Base-by-base conservation (phyloP, 2,797 vertebrate genomes). In the Lagorchestes hirsutus region DNA sequence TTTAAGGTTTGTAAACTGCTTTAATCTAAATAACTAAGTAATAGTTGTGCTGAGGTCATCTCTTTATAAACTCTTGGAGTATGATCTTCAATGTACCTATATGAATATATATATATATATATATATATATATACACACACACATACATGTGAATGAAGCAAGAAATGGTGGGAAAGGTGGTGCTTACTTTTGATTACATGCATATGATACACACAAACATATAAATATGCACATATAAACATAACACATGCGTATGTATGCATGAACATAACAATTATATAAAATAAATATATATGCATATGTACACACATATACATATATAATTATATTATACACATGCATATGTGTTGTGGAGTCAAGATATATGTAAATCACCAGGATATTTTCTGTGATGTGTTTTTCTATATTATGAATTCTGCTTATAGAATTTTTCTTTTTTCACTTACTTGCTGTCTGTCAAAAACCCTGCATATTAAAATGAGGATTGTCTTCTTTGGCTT, bases 151-250 rank as follows among this genome's bases (percentile, higher is more conserved):
- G 62, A 67, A 13, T 91, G 91, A 2, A 90, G 56, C 5, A 0
- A 1, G 55, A 91, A 90, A 62, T 29, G 31, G 11, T 93, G 31
- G 55, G 40, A 95, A 67, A 93, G 94, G 4, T 90, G 0, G 28
- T 95, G 31, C 55, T 92, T 92, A 54, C 56, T 96, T 96, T 95
- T 94, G 82, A 87, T 82, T 92, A 22, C 22, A 55, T 95, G 54
- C 91, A 24, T 46, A 82, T 40, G 22, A 24, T 46, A 46, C 22
- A 82, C n/a, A 24, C 3, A 22, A 22, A 22, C 1, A 82, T 40
- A 22, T 24, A 82, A 40, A 40, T 10, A 82, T 82, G 18, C 5
- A 82, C 9, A 40, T 74, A 74, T 62, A 62, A 62, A 31, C 29
- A 62, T 11, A 62, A 31, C 12, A 62, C 8, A 16, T 40, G 5